Evolutionary conservation across 1,140 invertebrate genomes (phyloP).

Genomic region (Berghia stephanieae): DNA sequence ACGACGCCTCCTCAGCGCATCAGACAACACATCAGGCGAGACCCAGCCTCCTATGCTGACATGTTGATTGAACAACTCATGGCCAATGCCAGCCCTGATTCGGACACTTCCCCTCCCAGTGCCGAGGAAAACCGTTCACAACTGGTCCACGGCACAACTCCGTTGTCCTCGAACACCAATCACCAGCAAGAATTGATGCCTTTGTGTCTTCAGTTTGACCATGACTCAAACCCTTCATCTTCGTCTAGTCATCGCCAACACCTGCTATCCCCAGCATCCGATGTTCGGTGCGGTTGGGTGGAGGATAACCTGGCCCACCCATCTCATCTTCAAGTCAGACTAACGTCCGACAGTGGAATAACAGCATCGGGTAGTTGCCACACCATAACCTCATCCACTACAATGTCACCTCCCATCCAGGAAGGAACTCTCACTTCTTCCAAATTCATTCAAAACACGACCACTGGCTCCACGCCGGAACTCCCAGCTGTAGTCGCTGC

Average conservation of each 20-base stretch:
- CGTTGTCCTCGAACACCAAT: too few species aligned
- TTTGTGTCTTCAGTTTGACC: too few species aligned
- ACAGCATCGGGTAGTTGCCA: background rate
- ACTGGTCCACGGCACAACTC: too few species aligned
- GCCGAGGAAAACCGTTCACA: background rate
- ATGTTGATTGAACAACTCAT: background rate
- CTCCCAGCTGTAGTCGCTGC: too few species aligned
- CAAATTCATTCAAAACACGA: background rate
- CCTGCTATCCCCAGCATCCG: background rate
- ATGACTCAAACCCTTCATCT: too few species aligned
- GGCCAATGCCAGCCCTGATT: slow-evolving; percentile 2
- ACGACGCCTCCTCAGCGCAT: background rate
- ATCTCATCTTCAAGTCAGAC: background rate
- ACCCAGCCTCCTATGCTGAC: background rate
- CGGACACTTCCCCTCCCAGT: background rate
- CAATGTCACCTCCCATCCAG: background rate
- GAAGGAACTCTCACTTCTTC: background rate
- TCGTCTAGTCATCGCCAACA: background rate
- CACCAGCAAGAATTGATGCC: too few species aligned
- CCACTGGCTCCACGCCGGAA: background rate
- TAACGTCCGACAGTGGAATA: background rate
- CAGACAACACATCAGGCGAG: background rate
- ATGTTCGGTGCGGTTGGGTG: background rate
- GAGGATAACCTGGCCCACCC: background rate
- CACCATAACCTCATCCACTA: background rate